Evolutionary conservation across 2,797 vertebrate species (phyloP).

Genomic region (Melanotaenia parkinsoni): DNA sequence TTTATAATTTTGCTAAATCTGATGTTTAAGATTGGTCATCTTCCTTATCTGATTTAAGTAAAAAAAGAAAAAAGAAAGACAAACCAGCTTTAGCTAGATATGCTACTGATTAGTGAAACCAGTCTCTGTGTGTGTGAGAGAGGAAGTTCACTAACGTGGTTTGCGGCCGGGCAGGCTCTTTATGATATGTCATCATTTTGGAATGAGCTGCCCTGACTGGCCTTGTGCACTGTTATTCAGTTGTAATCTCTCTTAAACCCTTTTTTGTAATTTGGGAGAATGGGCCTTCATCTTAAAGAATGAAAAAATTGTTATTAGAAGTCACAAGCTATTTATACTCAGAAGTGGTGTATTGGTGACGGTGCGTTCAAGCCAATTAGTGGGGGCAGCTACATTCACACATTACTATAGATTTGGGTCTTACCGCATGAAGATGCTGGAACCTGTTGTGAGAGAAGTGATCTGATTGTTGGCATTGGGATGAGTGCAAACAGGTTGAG

Average conservation of each 20-base stretch:
- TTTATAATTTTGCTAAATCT: too few relatives aligned
- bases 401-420: constrained; percentile 27
- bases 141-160: not conserved
- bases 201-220: constrained; percentile 19
- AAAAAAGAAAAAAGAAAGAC: not conserved
- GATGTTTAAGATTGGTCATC: not conserved
- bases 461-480: constrained; percentile 92
- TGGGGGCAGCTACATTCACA: not conserved
- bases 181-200: not conserved
- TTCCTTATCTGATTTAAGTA: not conserved
- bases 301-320: too few relatives aligned
- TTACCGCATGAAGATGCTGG: constrained; percentile 88
- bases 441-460: constrained; percentile 91
- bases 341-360: too few relatives aligned
- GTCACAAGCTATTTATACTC: too few relatives aligned
- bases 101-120: not conserved
- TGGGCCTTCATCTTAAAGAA: too few relatives aligned
- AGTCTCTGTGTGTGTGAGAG: not conserved
- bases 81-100: not conserved
- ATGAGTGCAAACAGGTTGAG: constrained; percentile 92
- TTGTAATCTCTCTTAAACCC: too few relatives aligned
- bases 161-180: not conserved
- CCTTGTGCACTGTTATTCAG: not conserved
- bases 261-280: too few relatives aligned
- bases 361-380: not conserved